Conservation (phyloP, 2,113 vertebrate species). For the Colaptes auratus region DNA sequence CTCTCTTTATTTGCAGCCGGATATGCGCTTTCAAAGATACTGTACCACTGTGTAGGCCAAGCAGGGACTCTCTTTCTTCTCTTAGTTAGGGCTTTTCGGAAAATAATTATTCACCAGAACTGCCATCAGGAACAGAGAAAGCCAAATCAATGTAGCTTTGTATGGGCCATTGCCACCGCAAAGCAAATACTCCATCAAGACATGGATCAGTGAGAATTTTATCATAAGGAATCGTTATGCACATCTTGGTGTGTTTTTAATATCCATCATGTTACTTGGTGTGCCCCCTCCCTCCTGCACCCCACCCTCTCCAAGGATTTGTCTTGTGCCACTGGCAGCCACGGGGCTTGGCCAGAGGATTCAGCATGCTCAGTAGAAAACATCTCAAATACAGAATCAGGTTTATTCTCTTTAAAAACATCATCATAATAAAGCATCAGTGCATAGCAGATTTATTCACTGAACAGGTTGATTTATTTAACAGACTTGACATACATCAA, state of each 20-base stretch:
- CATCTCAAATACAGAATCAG: neutral
- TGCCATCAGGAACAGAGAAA: slow-evolving; percentile 50
- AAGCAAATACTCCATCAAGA: slow-evolving; percentile 70
- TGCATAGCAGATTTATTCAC: slow-evolving; percentile 76
- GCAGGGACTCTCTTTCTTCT: slow-evolving; percentile 51
- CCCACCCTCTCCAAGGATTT: slow-evolving; percentile 4
- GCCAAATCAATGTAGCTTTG: slow-evolving; percentile 63
- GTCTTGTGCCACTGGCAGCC: neutral
- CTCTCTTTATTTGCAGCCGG: slow-evolving; percentile 49
- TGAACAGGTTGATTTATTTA: slow-evolving; percentile 78
- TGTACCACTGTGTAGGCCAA: slow-evolving; percentile 52
- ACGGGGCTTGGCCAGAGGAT: neutral
- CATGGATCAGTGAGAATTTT: slow-evolving; percentile 59
- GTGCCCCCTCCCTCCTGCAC: neutral
- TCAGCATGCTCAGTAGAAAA: neutral
- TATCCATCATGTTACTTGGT: neutral
- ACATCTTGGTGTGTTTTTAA: slow-evolving; percentile 53
- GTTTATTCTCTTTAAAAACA: neutral
- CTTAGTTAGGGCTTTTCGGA: slow-evolving; percentile 54
- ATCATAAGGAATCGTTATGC: slow-evolving; percentile 42
- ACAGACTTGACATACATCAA: slow-evolving; percentile 69
- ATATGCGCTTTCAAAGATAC: slow-evolving; percentile 62
- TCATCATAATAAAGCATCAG: slow-evolving; percentile 37
- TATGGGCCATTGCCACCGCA: slow-evolving; percentile 54
- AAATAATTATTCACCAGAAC: slow-evolving; percentile 65